These are phyloP conservation scores for Gymnoscelis rufifasciata DNA, from an alignment of 2,888 invertebrate genomes.

Conservation along the genomic window DNA sequence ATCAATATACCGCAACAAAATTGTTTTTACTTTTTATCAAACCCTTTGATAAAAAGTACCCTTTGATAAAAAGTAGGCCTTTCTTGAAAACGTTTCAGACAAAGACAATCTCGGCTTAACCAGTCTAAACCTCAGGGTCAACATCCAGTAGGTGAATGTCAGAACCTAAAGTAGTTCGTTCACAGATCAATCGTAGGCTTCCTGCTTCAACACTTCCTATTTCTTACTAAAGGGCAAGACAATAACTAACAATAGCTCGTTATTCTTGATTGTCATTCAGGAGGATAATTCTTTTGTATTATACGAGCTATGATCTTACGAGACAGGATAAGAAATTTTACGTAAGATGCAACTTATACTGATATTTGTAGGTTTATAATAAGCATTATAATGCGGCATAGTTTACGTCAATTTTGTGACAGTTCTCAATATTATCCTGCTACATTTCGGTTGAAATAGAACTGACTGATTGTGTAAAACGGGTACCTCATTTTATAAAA, in stretches of 20 bases:
- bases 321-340: constrained; percentile 1
- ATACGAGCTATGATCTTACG: constrained; percentile 1
- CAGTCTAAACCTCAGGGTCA: constrained; percentile 59
- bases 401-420: too few species aligned
- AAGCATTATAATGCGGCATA: too few species aligned
- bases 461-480: too few species aligned
- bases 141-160: constrained; percentile 51
- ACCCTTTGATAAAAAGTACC: too few species aligned
- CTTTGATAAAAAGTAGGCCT: background rate
- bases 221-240: constrained; percentile 14
- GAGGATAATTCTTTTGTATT: background rate
- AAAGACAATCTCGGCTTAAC: constrained; percentile 40
- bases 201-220: constrained; percentile 42
- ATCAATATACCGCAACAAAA: too few species aligned
- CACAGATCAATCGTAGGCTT: constrained; percentile 38
- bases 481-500: too few species aligned
- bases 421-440: too few species aligned
- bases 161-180: constrained; percentile 33
- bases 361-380: constrained; percentile 8
- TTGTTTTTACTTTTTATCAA: too few species aligned
- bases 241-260: constrained; percentile 18
- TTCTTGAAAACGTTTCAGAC: background rate
- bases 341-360: constrained; percentile 12
- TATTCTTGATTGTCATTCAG: background rate
- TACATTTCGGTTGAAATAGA: too few species aligned